These are phyloP conservation scores for Herpailurus yagouaroundi DNA, from an alignment of 2,113 vertebrate species.

Conservation along the genomic window DNA sequence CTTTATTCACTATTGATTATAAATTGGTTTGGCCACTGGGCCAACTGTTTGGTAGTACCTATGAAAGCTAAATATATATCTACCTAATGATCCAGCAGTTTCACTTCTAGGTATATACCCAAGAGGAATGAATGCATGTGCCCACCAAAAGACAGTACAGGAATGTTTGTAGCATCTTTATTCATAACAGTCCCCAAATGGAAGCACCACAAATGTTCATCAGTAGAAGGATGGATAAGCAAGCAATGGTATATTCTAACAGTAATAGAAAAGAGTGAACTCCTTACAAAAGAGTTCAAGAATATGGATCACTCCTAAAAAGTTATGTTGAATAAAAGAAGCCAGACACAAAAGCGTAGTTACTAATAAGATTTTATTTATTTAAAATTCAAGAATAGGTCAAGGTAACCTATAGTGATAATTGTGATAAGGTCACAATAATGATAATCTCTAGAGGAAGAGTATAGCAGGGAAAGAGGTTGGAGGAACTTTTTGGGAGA, in stretches of 20 bases:
- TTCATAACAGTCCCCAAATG: neutral
- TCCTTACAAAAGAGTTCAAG: neutral
- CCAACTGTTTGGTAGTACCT: neutral
- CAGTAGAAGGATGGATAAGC: neutral
- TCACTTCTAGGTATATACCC: neutral
- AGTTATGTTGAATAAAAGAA: neutral
- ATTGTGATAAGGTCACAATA: neutral
- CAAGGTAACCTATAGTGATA: neutral
- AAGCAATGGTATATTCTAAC: neutral
- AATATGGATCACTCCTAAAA: neutral
- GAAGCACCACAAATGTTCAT: neutral
- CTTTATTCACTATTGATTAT: neutral
- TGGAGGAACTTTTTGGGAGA: neutral
- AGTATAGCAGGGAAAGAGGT: neutral
- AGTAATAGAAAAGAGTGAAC: neutral
- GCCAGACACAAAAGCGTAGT: neutral
- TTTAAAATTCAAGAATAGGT: neutral
- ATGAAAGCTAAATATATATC: neutral
- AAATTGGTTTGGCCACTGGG: neutral
- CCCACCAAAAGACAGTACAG: neutral
- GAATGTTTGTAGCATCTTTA: neutral
- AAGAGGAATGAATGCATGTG: neutral
- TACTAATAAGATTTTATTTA: neutral
- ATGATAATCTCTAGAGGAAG: neutral
- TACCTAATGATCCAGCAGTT: neutral